Evolutionary conservation across 2,113 vertebrate genomes (phyloP), one percentile per base, ranked within the genome.

Genomic region (Trogon melanurus): DNA sequence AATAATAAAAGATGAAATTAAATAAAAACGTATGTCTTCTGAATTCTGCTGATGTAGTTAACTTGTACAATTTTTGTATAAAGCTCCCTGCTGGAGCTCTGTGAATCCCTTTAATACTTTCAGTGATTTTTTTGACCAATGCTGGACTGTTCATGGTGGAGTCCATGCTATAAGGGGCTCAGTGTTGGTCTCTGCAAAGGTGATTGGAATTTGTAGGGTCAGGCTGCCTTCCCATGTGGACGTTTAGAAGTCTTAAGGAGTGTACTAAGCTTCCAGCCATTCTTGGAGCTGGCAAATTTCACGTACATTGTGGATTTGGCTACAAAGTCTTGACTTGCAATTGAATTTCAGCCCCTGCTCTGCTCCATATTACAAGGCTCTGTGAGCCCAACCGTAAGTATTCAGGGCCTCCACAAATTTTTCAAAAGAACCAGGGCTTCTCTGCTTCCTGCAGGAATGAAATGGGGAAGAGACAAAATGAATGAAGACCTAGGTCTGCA

Each of bases 1-100:
- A 73, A 74, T 57, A 90, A 88, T 85, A 90, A 93, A 83, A 87
- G 48, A 29, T 41, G 18, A 48, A 76, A 83, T 92, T 76, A 70
- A 90, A 70, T 6, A 47, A 76, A 89, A 69, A 61, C 41, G 2
- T 26, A 75, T 19, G 58, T 73, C 36, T 83, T 93, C 71, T 88
- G 58, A 79, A 66, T 90, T 93, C 82, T 91, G 12, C 75, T 73
- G 25, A 41, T 62, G 22, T 65, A 86, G 67, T 41, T 27, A 85
- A 38, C 23, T 88, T 5, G 2, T 64, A 85, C 38, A 3, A 4
- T 17, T 88, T 85, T 85, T 54, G 18, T 78, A 18, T 56, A 44
- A 74, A 79, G 57, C 44, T 76, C 66, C 66, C 69, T 84, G 32
- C 20, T 74, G 48, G 48, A 81, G 61, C 38, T 89, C 61, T 74